Conservation (phyloP, 2,113 vertebrate genomes). For the Crotalus tigris region DNA sequence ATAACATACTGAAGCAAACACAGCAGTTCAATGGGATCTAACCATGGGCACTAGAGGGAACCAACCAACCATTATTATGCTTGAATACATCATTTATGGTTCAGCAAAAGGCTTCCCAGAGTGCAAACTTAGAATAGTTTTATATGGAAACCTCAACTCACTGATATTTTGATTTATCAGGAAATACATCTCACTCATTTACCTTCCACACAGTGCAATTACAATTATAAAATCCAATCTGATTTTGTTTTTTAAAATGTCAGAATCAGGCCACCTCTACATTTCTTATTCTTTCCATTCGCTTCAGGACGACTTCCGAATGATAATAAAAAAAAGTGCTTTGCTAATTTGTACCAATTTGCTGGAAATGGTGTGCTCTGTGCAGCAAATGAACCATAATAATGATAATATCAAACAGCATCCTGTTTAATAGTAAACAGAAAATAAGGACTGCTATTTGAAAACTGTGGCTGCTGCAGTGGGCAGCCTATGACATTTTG, state of each 20-base stretch:
- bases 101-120: not conserved
- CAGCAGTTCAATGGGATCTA: not conserved
- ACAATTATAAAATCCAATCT: not conserved
- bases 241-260: not conserved
- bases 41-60: conserved; percentile 16
- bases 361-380: not conserved
- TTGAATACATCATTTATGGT: not conserved
- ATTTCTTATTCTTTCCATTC: not conserved
- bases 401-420: conserved; percentile 3
- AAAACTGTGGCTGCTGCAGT: not conserved
- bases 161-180: not conserved
- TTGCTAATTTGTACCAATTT: conserved; percentile 16
- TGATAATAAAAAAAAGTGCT: conserved; percentile 1
- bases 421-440: not conserved
- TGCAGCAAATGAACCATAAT: not conserved
- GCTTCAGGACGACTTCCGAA: conserved; percentile 8
- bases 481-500: not conserved
- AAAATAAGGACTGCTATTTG: not conserved
- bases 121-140: not conserved
- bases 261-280: not conserved
- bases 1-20: not conserved
- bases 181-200: not conserved
- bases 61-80: not conserved
- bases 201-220: not conserved
- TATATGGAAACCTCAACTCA: not conserved